These are phyloP conservation scores for Colletes gigas DNA, from an alignment of 1,140 invertebrate species.

Conservation along the genomic window DNA sequence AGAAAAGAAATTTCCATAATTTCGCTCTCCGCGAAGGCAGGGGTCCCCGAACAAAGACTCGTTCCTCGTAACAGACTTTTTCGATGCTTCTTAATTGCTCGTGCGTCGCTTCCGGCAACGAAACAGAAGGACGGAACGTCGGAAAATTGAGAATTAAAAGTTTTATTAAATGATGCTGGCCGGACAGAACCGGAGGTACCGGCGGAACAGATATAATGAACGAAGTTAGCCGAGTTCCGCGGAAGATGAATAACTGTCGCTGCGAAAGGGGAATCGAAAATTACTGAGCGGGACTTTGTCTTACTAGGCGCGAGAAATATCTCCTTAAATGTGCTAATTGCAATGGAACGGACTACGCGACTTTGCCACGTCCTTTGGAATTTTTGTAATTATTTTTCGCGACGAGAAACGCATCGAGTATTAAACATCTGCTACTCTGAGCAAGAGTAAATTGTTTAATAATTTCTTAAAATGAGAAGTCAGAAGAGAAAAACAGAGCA, in stretches of 20 bases:
- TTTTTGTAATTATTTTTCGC: background rate
- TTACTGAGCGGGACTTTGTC: conserved; percentile 14
- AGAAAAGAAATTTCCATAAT: background rate
- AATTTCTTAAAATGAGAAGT: too few species aligned
- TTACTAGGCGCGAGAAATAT: background rate
- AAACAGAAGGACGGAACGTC: background rate
- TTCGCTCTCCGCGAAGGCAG: background rate
- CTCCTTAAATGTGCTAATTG: background rate
- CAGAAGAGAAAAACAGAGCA: too few species aligned
- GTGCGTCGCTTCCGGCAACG: conserved; percentile 16
- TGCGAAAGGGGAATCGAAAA: conserved; percentile 18
- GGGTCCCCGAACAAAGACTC: background rate
- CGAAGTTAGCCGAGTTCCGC: conserved; percentile 19
- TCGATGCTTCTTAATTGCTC: conserved; percentile 20
- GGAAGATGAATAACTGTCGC: conserved; percentile 16
- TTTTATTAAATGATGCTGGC: conserved; percentile 35
- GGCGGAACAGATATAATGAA: conserved; percentile 26
- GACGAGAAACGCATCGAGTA: too few species aligned
- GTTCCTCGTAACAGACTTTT: background rate
- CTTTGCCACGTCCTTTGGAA: conserved; percentile 6
- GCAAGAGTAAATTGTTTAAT: too few species aligned
- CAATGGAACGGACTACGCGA: background rate
- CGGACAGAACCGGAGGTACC: background rate
- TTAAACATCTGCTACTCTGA: too few species aligned
- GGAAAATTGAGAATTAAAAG: conserved; percentile 29